Evolutionary conservation across 2,113 vertebrate genomes (phyloP).

Genomic region (Toxostoma redivivum): DNA sequence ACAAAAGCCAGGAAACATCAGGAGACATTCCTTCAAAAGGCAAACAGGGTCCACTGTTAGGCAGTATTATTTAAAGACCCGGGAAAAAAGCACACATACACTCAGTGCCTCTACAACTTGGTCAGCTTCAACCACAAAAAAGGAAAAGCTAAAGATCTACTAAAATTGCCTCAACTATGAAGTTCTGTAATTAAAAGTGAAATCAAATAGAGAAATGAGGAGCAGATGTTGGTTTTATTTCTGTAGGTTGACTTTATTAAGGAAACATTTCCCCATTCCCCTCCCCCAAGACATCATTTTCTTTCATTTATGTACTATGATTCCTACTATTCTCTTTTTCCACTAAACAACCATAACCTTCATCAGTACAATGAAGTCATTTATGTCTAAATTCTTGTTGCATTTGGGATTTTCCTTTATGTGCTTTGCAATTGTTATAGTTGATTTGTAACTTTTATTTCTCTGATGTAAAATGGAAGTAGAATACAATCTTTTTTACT

Average conservation of each 20-base stretch:
- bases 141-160: background rate
- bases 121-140: background rate
- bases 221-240: constrained; percentile 58
- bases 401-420: constrained; percentile 45
- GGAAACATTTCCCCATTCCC: constrained; percentile 38
- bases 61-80: background rate
- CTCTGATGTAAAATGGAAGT: constrained; percentile 33
- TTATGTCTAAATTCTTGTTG: constrained; percentile 42
- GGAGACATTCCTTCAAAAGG: background rate
- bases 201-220: constrained; percentile 37
- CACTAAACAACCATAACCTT: constrained; percentile 20
- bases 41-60: fast-evolving
- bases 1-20: background rate
- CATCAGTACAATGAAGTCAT: constrained; percentile 1
- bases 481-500: constrained; percentile 37
- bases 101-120: background rate
- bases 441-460: constrained; percentile 49
- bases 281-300: constrained; percentile 19
- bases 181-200: constrained; percentile 59
- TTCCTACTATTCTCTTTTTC: constrained; percentile 31
- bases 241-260: constrained; percentile 49
- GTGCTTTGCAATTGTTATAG: constrained; percentile 28
- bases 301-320: constrained; percentile 21
- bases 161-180: constrained; percentile 1
- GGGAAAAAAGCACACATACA: background rate